Evolutionary conservation across 2,113 vertebrate genomes (phyloP).

Genomic region (Mustelus asterias): DNA sequence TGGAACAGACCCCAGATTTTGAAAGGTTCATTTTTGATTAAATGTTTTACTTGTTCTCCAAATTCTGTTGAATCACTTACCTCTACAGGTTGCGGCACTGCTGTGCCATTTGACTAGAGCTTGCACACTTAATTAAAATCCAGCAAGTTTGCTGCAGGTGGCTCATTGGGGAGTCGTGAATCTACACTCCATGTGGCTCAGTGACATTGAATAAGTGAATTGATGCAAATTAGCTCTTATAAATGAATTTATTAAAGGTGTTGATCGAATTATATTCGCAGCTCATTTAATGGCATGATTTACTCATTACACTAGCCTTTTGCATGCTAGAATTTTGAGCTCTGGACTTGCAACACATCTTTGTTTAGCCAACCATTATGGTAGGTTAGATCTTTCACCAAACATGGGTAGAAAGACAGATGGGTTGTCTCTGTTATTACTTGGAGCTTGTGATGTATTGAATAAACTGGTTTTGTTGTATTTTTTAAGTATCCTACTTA

Average conservation of each 20-base stretch:
- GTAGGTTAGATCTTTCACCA: background rate
- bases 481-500: background rate
- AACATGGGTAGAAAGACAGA: background rate
- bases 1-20: background rate
- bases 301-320: slow-evolving; percentile 23
- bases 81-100: background rate
- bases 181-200: slow-evolving; percentile 1
- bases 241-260: slow-evolving; percentile 37
- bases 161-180: slow-evolving; percentile 22
- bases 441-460: background rate
- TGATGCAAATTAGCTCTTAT: slow-evolving; percentile 34
- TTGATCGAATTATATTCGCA: slow-evolving; percentile 33
- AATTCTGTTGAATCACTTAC: background rate
- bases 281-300: background rate
- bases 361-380: background rate
- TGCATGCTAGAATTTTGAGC: background rate
- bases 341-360: background rate
- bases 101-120: slow-evolving; percentile 14
- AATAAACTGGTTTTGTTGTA: background rate
- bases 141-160: slow-evolving; percentile 22
- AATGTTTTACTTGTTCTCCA: background rate
- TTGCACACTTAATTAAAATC: slow-evolving; percentile 35
- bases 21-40: background rate
- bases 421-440: background rate
- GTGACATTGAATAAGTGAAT: slow-evolving; percentile 23